A percentile compares a stretch with the other conserved stretches of the same genome.
These are phyloP conservation scores for Gonatopus flavifemur DNA, from an alignment of 1,140 invertebrate genomes.

Conservation along the genomic window DNA sequence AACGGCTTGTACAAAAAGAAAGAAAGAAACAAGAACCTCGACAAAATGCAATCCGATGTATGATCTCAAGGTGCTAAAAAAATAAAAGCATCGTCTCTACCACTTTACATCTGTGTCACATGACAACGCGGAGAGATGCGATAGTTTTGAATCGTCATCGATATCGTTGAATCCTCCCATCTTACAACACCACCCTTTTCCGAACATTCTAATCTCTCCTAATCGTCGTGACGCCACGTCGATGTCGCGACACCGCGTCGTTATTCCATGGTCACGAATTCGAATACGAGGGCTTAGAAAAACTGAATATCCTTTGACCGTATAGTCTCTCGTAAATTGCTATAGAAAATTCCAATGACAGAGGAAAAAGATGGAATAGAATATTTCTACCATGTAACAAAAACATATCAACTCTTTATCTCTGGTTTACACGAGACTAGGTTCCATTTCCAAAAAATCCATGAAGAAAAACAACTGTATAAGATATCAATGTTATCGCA, in stretches of 20 bases:
- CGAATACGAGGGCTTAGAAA: no score
- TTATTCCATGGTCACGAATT: no score
- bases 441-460: slow-evolving; percentile 28
- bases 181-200: slow-evolving; percentile 38
- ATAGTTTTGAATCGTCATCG: slow-evolving; percentile 58
- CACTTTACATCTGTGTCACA: slow-evolving; percentile 56
- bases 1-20: slow-evolving; percentile 47
- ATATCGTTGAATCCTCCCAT: no score
- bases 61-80: no score
- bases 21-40: slow-evolving; percentile 48
- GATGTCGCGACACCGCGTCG: no score
- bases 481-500: slow-evolving; percentile 57
- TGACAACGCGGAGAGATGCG: slow-evolving; percentile 57
- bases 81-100: slow-evolving; percentile 51
- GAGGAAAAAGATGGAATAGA: no score
- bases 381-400: no score
- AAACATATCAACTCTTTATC: no score
- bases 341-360: no score
- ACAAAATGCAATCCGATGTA: slow-evolving; percentile 53
- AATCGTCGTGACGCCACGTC: no score
- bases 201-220: no score
- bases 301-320: slow-evolving; percentile 34
- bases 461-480: no score
- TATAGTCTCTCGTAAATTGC: slow-evolving; percentile 38
- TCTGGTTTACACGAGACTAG: slow-evolving; percentile 34